Evolutionary conservation across 2,888 invertebrate species (phyloP), one percentile per base, ranked within the genome.

Genomic region (Maniola hyperantus): DNA sequence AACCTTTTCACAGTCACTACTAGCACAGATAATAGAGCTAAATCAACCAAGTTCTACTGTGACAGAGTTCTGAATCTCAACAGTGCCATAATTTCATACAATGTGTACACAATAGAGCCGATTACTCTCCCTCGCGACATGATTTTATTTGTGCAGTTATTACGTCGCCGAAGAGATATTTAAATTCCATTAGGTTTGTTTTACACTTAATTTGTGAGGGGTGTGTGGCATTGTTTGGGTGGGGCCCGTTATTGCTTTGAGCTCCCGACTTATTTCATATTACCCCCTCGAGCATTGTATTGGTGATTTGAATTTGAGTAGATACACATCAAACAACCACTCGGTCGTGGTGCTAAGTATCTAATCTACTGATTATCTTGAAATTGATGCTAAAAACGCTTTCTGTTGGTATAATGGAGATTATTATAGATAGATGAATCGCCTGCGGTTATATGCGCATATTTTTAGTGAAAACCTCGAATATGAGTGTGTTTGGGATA

Each of bases 101-200:
- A 83, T 88, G 86, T 87, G 85, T 85, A 88, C 81, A 91, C 89
- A 90, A 90, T 89, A 80, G 87, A 85, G 84, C 83, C 89, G 88
- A 90, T 91, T 91, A 85, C 81, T 87, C 88, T 87, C 91, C 90
- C 90, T 81, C 82, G 86, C 87, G 84, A 87, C 85, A 89, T 89
- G 89, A 91, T 90, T 92, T 90, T 91, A 91, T 92, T 91, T 89
- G 91, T 89, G 84, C 88, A 87, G 89, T 90, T 91, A 92, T 91
- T 89, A 85, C 87, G 87, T 85, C 84, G 87, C 81, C 84, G 84
- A 85, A 84, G 87, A 91, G 90, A 91, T 91, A 91, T 92, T 91
- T 91, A 91, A 91, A 92, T 92, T 91, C 90, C 91, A 91, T 92
- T 92, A 90, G 92, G 91, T 91, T 92, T 92, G 91, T 92, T 92